Base-by-base conservation (phyloP, 2,113 vertebrate genomes). In the Aptenodytes patagonicus region DNA sequence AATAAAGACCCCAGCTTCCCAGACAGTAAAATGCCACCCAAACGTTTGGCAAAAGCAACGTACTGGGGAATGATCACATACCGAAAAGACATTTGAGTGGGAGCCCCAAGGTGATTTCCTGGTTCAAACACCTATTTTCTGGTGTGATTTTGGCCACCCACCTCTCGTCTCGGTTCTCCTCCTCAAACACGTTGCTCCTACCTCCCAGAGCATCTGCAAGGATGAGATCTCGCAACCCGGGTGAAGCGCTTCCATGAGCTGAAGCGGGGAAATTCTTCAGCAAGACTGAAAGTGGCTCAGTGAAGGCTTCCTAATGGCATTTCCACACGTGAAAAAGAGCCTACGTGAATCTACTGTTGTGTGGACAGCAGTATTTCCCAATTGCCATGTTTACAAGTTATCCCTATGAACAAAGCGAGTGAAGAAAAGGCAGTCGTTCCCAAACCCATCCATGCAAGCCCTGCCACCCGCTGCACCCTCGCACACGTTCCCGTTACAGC, bases 291-390 rank as follows among this genome's bases (percentile, higher is more conserved):
- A 70, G 10, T 2, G 31, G 18, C 22, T 44, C 18, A 7, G 36
- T 2, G 4, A 60, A 85, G 4, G 32, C 38, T 72, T 65, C 52
- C 44, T 22, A 6, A 64, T 0, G 10, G 32, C 19, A 17, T 14
- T 65, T 52, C 51, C 38, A 21, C 11, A 9, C 2, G 1, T 5
- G 11, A 38, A 76, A 36, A 40, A 17, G 38, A 44, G 24, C 44
- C 13, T 7, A 3, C 0, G 0, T 6, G 34, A 29, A 17, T 18
- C 40, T 7, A 3, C 11, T 1, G 5, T 8, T 7, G 42, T 0
- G 2, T 4, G 20, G 38, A 19, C 19, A 38, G 16, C 1, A 7
- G 17, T 14, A 11, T 38, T 52, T 11, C 44, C 34, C 2, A 40
- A 26, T 8, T 16, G 5, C n/a, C 32, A 1, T 2, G 8, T 16